Conservation (phyloP, 2,888 invertebrate genomes). For the Eupeodes latifasciatus region DNA sequence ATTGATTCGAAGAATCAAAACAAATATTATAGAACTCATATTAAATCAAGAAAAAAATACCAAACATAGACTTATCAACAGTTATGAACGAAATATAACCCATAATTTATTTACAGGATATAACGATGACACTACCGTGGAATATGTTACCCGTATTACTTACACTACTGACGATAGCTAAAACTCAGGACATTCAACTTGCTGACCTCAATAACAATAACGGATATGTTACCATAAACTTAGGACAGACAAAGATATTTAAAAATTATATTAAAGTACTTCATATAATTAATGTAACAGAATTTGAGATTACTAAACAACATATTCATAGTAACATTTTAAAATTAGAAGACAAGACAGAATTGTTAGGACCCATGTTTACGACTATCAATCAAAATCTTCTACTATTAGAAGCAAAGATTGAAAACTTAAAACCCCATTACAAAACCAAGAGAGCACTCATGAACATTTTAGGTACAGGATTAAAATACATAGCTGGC, state of each 20-base stretch:
- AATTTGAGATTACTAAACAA: neutral
- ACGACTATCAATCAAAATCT: neutral
- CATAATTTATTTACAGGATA: no score
- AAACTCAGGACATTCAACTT: neutral
- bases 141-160: neutral
- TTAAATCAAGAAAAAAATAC: no score
- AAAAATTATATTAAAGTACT: neutral
- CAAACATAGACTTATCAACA: no score
- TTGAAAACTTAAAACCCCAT: no score
- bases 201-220: neutral
- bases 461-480: no score
- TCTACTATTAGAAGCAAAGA: no score
- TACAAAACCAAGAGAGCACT: no score
- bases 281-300: neutral
- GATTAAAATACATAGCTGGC: no score
- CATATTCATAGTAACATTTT: neutral
- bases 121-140: no score
- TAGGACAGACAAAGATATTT: neutral
- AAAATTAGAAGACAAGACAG: neutral
- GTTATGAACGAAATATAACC: no score
- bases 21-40: no score
- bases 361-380: neutral
- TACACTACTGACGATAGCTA: slow-evolving; percentile 4
- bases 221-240: neutral
- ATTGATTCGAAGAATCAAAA: no score